Base-by-base conservation (phyloP, 1,140 invertebrate genomes). In the Rhizoglyphus robini region DNA sequence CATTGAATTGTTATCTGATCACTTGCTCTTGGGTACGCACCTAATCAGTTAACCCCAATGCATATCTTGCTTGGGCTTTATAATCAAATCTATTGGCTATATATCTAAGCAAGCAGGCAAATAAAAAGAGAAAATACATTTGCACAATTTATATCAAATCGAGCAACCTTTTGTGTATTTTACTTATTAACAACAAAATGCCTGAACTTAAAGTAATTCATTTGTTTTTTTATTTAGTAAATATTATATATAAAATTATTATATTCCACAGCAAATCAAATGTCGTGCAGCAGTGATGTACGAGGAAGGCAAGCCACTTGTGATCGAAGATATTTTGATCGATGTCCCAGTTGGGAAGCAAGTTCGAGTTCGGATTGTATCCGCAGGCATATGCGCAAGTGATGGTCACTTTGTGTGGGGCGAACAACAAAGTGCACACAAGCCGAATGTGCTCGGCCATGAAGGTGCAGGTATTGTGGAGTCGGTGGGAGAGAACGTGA, bases 271-370 rank as follows among this genome's bases (percentile, higher is more conserved):
- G 58, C n/a, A 18, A 18, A 71, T 71, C 38, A 65, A 47, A 34
- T 71, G 70, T 64, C 59, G 54, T 4, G 70, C 70, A 11, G 70
- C 70, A 0, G 63, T 71, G 13, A 15, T 57, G 20, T 69, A 66
- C 34, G 38, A 64, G 36, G 18, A 36, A n/a, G 57, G 54, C 3
- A 73, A 76, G 57, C 79, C 79, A 18, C 70, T 81, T 13, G 63
- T 51, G 2, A 75, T 82, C 25, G 81, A 82, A 71, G 76, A 73
- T 11, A 72, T 82, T 30, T 74, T 79, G 71, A 80, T 82, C 4
- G 77, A 72, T 11, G 76, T 79, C 65, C 81, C 81, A 15, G 76
- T 75, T 68, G 75, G 73, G 18, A 76, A 76, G 3, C 81, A 82
- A 76, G 79, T 82, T 48, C 73, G 81, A 69, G 73, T 82, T 18